Conservation (phyloP, 2,888 invertebrate species). For the Parnassius smintheus region DNA sequence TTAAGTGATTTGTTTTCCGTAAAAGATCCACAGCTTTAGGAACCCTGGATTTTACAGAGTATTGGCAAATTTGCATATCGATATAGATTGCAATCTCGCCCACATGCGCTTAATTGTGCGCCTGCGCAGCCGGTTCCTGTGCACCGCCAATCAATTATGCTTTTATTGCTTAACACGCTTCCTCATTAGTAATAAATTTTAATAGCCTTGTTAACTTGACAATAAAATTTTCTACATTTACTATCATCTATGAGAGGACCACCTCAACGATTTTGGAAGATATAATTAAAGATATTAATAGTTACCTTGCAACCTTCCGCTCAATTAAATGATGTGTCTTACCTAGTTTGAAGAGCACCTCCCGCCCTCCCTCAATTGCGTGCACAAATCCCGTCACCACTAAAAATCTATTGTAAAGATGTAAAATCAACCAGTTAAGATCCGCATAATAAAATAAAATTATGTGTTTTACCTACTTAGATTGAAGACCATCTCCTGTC, state of each 20-base stretch:
- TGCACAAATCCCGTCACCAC: too few relatives aligned
- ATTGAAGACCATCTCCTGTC: too few relatives aligned
- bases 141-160: constrained; percentile 47
- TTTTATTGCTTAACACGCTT: constrained; percentile 39
- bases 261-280: constrained; percentile 8
- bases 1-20: too few relatives aligned
- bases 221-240: constrained; percentile 22
- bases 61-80: constrained; percentile 26
- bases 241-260: constrained; percentile 19
- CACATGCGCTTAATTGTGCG: constrained; percentile 48
- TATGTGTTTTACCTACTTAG: too few relatives aligned
- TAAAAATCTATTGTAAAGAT: too few relatives aligned
- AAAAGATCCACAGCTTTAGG: not conserved
- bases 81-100: constrained; percentile 46
- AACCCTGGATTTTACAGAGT: constrained; percentile 6
- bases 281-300: not conserved
- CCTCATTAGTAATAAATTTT: constrained; percentile 28
- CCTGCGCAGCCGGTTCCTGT: constrained; percentile 43
- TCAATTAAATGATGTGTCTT: too few relatives aligned
- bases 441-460: too few relatives aligned
- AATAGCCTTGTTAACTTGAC: constrained; percentile 24
- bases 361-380: too few relatives aligned
- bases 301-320: too few relatives aligned
- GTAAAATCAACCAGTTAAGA: too few relatives aligned
- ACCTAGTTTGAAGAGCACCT: too few relatives aligned